These are phyloP conservation scores for Dasysyrphus albostriatus DNA, from an alignment of 2,888 invertebrate genomes.

Conservation along the genomic window DNA sequence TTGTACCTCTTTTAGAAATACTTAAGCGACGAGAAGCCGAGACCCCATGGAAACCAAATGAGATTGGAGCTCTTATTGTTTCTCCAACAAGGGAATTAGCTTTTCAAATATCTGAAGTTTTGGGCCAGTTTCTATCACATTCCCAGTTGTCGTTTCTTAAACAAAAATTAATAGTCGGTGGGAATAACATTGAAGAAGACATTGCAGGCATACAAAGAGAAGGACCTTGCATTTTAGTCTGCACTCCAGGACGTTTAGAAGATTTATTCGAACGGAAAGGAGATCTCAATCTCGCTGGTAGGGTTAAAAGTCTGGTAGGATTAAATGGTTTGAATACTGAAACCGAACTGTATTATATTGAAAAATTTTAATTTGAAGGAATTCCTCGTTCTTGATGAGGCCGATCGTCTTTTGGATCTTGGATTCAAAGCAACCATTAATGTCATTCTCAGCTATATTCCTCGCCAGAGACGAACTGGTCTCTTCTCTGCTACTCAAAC, in stretches of 20 bases:
- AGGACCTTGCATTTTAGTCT: conserved; percentile 94
- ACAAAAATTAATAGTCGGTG: conserved; percentile 91
- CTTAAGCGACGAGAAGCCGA: conserved; percentile 87
- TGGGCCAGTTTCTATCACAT: conserved; percentile 85
- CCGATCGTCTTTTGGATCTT: conserved; percentile 96
- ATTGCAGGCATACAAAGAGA: conserved; percentile 87
- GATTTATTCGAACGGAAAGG: conserved; percentile 91
- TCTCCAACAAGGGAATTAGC: conserved; percentile 98
- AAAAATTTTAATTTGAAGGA: conserved; percentile 86
- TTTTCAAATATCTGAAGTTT: conserved; percentile 91
- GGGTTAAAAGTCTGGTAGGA: conserved; percentile 91
- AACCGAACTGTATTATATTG: background rate
- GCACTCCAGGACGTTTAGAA: conserved; percentile 97
- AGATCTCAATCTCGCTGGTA: conserved; percentile 88
- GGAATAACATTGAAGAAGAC: conserved; percentile 91
- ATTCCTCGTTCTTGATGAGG: conserved; percentile 97
- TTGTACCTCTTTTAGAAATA: conserved; percentile 96
- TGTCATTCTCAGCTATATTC: conserved; percentile 94
- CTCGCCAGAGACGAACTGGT: conserved; percentile 96
- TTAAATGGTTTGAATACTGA: background rate
- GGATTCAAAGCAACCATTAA: conserved; percentile 95
- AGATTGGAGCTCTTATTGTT: conserved; percentile 94
- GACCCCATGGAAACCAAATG: conserved; percentile 88
- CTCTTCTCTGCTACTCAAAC: conserved; percentile 99
- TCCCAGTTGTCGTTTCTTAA: conserved; percentile 84